Evolutionary conservation across 2,888 invertebrate genomes (phyloP).

Genomic region (Clanis bilineata): DNA sequence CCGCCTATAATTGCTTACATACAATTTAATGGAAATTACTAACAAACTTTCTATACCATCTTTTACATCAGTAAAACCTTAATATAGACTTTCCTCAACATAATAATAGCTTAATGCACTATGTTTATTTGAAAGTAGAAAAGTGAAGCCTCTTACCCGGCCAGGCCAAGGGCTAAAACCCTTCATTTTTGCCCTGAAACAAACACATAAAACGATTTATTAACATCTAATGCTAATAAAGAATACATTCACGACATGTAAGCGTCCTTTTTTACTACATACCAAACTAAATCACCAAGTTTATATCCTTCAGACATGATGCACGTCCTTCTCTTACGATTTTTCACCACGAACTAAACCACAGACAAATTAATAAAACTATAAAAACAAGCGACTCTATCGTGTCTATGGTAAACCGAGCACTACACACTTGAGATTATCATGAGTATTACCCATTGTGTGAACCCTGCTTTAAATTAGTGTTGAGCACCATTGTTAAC

Average conservation of each 20-base stretch:
- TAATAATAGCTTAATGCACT: slow-evolving; percentile 16
- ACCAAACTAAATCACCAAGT: slow-evolving; percentile 82
- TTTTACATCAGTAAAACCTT: not conserved
- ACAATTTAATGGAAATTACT: slow-evolving; percentile 28
- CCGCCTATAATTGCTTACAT: slow-evolving; percentile 46
- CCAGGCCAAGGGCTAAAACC: slow-evolving; percentile 98
- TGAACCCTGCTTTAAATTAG: no score
- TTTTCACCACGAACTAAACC: slow-evolving; percentile 73
- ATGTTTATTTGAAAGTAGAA: slow-evolving; percentile 34
- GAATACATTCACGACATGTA: slow-evolving; percentile 43
- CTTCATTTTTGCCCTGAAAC: slow-evolving; percentile 98
- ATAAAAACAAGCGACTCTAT: not conserved
- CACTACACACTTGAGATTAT: no score
- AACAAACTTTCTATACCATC: slow-evolving; percentile 26
- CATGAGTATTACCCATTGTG: no score
- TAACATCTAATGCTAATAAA: slow-evolving; percentile 47
- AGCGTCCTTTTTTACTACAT: slow-evolving; percentile 51
- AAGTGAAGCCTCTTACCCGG: slow-evolving; percentile 88
- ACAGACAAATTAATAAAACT: slow-evolving; percentile 44
- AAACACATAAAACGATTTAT: slow-evolving; percentile 46
- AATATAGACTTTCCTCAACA: not conserved
- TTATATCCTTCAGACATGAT: slow-evolving; percentile 72
- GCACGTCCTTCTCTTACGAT: slow-evolving; percentile 47
- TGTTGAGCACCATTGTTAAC: no score
- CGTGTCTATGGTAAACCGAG: slow-evolving; percentile 8